phyloP scores from a whole-genome alignment of 2,797 vertebrate species.

The Crocidura indochinensis region DNA sequence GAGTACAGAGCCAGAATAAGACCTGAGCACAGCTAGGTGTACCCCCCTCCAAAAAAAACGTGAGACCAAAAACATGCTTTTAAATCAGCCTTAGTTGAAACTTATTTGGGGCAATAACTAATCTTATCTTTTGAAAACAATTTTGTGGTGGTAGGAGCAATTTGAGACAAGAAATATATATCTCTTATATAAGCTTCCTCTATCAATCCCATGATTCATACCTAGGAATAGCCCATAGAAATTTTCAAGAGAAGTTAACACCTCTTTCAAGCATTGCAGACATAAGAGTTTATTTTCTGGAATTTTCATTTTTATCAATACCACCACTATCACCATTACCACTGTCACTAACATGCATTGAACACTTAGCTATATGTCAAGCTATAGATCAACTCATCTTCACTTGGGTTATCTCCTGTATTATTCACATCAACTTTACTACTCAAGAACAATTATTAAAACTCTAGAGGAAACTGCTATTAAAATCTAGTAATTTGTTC shows the following conservation, averaged over 20 bases:
- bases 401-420: not conserved
- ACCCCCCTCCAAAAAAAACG: not conserved
- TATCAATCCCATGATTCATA: not conserved
- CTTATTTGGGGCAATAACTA: not conserved
- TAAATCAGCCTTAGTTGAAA: not conserved
- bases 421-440: constrained; percentile 30
- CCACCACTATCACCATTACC: not conserved
- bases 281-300: constrained; percentile 20
- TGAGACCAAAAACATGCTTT: not conserved
- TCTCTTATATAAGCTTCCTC: not conserved
- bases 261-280: not conserved
- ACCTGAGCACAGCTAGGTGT: too few relatives aligned
- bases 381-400: not conserved
- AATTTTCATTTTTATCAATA: not conserved
- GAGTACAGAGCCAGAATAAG: too few relatives aligned
- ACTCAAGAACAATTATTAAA: not conserved
- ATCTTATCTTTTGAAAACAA: not conserved
- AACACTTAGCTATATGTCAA: not conserved
- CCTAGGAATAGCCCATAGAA: not conserved
- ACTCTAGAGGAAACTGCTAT: not conserved
- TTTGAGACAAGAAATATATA: not conserved
- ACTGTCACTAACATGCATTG: not conserved
- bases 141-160: accelerated
- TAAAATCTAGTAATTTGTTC: constrained; percentile 10
- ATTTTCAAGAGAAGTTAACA: constrained; percentile 33